These are phyloP conservation scores for Cephus pygmeus DNA, from an alignment of 2,888 invertebrate genomes.

Conservation along the genomic window DNA sequence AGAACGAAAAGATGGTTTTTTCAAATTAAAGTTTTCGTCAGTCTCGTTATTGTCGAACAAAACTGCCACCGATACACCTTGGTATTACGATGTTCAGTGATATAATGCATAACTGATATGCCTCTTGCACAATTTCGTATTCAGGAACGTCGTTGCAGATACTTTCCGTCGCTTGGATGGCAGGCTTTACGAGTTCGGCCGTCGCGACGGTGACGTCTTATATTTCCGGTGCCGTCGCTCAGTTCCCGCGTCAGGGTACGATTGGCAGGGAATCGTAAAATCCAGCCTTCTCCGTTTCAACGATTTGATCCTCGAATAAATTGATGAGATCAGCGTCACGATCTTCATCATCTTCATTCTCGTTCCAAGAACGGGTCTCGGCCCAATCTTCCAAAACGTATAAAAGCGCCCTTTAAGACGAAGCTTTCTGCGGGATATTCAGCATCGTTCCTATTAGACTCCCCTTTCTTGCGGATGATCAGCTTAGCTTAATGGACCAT, in stretches of 20 bases:
- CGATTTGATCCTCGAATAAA: neutral
- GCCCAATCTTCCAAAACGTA: neutral
- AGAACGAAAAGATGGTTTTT: neutral
- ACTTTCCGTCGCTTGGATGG: neutral
- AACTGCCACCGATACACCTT: neutral
- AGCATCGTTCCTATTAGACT: neutral
- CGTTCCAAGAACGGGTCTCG: neutral
- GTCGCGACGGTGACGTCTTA: neutral
- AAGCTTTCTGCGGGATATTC: neutral
- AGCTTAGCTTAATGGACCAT: conserved; percentile 23
- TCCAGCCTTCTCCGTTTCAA: neutral
- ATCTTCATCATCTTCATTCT: neutral
- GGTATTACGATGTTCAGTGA: neutral
- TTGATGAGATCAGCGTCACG: neutral
- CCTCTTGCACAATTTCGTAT: neutral
- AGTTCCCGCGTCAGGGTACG: neutral
- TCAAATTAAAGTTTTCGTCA: neutral
- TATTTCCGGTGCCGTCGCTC: neutral
- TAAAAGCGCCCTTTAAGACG: neutral
- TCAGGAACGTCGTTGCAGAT: neutral
- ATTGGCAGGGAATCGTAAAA: neutral
- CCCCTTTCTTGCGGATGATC: conserved; percentile 12
- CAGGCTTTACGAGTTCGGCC: neutral
- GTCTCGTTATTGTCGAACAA: neutral
- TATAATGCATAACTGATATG: neutral